Conservation (phyloP, 2,888 invertebrate species). For the Patella ulyssiponensis region DNA sequence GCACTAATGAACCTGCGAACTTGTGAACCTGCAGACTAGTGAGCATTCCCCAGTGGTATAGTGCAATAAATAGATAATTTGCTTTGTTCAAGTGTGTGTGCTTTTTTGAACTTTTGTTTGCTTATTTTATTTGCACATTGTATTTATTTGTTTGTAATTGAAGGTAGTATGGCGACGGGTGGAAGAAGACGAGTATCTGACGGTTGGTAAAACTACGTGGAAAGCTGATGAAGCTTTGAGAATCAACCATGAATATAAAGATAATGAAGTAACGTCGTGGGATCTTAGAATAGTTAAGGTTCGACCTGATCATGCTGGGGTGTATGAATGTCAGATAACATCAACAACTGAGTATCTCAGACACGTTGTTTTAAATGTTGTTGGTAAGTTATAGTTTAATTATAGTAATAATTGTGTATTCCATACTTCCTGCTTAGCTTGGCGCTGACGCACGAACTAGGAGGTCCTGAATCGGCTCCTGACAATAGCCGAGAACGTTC, state of each 20-base stretch:
- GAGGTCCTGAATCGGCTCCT: too few species aligned
- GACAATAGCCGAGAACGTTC: too few species aligned
- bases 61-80: too few species aligned
- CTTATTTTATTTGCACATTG: too few species aligned
- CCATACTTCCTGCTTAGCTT: too few species aligned
- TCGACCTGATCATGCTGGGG: conserved; percentile 32
- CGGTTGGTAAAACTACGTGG: conserved; percentile 40
- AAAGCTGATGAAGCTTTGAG: conserved; percentile 35
- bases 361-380: conserved; percentile 34
- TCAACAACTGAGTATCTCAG: conserved; percentile 35
- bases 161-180: conserved; percentile 42
- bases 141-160: not conserved
- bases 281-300: conserved; percentile 37
- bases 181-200: conserved; percentile 37
- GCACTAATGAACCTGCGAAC: too few species aligned
- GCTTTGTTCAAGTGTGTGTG: too few species aligned
- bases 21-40: too few species aligned
- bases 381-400: conserved; percentile 27
- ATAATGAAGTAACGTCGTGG: conserved; percentile 37
- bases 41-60: too few species aligned
- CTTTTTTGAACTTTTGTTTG: too few species aligned
- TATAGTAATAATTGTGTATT: too few species aligned
- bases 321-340: conserved; percentile 42
- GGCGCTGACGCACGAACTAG: too few species aligned
- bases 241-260: conserved; percentile 34